phyloP scores from a whole-genome alignment of 1,140 invertebrate genomes.

The Trichonephila clavipes region DNA sequence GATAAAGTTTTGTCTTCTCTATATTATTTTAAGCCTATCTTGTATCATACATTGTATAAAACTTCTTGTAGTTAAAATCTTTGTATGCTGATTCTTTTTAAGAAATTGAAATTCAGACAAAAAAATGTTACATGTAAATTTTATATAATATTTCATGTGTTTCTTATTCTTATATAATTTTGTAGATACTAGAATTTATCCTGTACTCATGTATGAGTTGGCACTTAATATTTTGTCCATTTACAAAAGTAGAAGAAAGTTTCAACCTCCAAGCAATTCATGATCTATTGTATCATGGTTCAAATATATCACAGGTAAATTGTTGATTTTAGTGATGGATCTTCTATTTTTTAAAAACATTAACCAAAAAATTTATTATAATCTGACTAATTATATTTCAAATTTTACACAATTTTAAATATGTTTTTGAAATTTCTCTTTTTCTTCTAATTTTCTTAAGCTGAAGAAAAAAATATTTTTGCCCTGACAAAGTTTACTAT shows the following conservation, averaged over 20 bases:
- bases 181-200: constrained; percentile 19
- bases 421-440: too few relatives aligned
- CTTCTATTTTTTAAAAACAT: too few relatives aligned
- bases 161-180: neutral
- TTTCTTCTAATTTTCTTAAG: too few relatives aligned
- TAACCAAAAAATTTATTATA: too few relatives aligned
- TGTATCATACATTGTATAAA: neutral
- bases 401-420: too few relatives aligned
- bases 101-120: neutral
- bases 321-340: neutral
- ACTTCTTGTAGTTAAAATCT: neutral
- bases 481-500: too few relatives aligned
- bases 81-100: neutral
- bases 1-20: neutral
- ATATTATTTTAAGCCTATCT: neutral
- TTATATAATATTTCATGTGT: neutral
- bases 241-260: constrained; percentile 99
- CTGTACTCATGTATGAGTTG: constrained; percentile 48
- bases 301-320: constrained; percentile 78
- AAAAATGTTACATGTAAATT: neutral
- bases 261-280: constrained; percentile 99
- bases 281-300: constrained; percentile 94
- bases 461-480: too few relatives aligned
- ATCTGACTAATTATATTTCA: too few relatives aligned
- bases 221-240: constrained; percentile 94